Base-by-base conservation (phyloP, 2,797 vertebrate species). In the Silurus lanzhouensis region DNA sequence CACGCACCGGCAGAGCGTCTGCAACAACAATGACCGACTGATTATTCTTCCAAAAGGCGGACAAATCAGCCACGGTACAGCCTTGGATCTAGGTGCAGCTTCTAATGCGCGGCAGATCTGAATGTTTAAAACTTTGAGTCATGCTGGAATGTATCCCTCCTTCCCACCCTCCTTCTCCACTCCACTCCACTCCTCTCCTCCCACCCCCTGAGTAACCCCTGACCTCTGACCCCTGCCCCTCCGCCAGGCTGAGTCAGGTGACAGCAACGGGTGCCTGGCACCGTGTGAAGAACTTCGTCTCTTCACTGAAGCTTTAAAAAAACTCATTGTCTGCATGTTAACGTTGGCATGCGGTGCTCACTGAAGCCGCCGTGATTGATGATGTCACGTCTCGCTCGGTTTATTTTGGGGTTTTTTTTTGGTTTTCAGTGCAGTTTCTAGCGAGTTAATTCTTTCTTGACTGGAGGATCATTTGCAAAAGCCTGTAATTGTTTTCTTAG, bases 191-290 rank as follows among this genome's bases (percentile, higher is more conserved):
- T 22, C 63, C 8, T 55, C 52, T 20, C 38, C 83, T 55, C 71
- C 57, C 86, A 87, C 78, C 82, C 84, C 55, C 55, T 52, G 57
- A 74, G 38, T 82, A 81, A 89, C 81, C 85, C 78, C 52, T 85
- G 87, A 87, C 77, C 74, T 84, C 64, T 70, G 79, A 63, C 57
- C 83, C 17, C 27, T 17, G 75, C 58, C 88, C 77, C 85, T 88
- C 55, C 64, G 63, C 60, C 57, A 67, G 84, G 61, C 71, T 70
- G 19, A 84, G 79, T 88, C 84, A 85, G 88, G 86, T 89, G 84
- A 86, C 83, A 57, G 64, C 48, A 75, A 75, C 52, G 82, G 83
- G 78, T 83, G 76, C 74, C 76, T 77, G 80, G 81, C 85, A 83
- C 85, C 31, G 2, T 46, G 74, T 44, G 71, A 48, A 74, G 81